Conservation (phyloP, 2,113 vertebrate species). For the Nettapus auritus region DNA sequence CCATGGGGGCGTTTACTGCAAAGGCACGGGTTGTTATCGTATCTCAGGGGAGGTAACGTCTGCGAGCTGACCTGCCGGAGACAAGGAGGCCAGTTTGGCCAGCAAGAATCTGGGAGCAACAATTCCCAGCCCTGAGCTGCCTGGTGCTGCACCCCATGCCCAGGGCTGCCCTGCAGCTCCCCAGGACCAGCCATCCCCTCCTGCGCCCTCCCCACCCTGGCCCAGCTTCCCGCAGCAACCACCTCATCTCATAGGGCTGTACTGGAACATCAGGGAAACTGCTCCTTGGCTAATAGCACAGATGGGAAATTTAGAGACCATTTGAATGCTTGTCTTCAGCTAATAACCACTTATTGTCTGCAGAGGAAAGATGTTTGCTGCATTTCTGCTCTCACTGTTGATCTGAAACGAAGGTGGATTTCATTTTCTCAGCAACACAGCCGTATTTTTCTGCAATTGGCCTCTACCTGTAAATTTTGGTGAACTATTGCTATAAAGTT, state of each 20-base stretch:
- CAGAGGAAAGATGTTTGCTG: neutral
- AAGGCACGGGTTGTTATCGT: too few species aligned
- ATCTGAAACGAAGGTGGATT: neutral
- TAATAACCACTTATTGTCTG: neutral
- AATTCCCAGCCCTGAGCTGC: too few species aligned
- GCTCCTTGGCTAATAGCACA: neutral
- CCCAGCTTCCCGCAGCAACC: too few species aligned
- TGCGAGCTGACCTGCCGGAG: too few species aligned
- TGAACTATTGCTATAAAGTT: neutral
- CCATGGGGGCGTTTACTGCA: too few species aligned
- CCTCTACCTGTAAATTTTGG: neutral
- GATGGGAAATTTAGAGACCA: neutral
- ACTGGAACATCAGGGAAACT: neutral
- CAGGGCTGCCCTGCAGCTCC: too few species aligned
- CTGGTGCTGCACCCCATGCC: too few species aligned
- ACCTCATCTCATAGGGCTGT: neutral
- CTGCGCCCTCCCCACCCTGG: neutral
- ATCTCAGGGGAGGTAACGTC: too few species aligned
- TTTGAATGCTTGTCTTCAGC: neutral
- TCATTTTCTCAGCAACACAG: neutral
- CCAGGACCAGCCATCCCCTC: too few species aligned
- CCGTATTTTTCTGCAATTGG: neutral
- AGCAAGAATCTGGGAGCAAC: too few species aligned
- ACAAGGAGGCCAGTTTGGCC: too few species aligned
- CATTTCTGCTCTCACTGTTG: neutral